A percentile compares a stretch with the other conserved stretches of the same genome.
These are phyloP conservation scores for Limosa lapponica DNA, from an alignment of 2,797 vertebrate genomes.

Conservation along the genomic window DNA sequence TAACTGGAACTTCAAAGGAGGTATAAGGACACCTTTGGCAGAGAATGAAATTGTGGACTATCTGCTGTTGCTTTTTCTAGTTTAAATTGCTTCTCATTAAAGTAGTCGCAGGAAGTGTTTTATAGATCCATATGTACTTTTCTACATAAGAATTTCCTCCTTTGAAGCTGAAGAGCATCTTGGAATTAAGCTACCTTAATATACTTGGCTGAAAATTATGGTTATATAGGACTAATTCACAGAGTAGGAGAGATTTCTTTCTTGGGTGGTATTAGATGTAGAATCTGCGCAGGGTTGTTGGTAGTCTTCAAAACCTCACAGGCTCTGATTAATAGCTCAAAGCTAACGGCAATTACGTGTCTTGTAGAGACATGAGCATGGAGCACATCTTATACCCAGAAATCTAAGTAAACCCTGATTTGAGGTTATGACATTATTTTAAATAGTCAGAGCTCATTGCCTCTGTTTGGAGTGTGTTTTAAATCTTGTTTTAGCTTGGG, in stretches of 20 bases:
- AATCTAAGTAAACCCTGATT: background rate
- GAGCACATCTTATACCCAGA: background rate
- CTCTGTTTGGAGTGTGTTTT: background rate
- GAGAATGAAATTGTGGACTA: background rate
- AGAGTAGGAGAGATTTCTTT: background rate
- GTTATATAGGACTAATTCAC: background rate
- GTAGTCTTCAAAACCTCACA: background rate
- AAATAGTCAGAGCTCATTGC: background rate
- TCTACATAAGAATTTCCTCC: background rate
- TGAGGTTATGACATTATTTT: background rate
- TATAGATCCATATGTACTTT: background rate
- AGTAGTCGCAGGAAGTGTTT: background rate
- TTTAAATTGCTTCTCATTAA: background rate
- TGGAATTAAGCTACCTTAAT: background rate
- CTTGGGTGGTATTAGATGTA: background rate
- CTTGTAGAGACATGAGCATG: background rate
- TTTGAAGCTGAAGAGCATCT: background rate
- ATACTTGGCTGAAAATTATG: background rate
- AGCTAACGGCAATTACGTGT: background rate
- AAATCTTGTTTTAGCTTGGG: background rate
- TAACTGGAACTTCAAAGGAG: background rate
- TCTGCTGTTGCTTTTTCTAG: background rate
- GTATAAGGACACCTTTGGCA: background rate
- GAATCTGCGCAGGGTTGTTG: rapidly evolving
- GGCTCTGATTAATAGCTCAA: background rate